Percentiles rank a stretch among this genome's conserved stretches.
phyloP scores from a whole-genome alignment of 1,140 invertebrate species.

The Pogonognathellus flavescens region DNA sequence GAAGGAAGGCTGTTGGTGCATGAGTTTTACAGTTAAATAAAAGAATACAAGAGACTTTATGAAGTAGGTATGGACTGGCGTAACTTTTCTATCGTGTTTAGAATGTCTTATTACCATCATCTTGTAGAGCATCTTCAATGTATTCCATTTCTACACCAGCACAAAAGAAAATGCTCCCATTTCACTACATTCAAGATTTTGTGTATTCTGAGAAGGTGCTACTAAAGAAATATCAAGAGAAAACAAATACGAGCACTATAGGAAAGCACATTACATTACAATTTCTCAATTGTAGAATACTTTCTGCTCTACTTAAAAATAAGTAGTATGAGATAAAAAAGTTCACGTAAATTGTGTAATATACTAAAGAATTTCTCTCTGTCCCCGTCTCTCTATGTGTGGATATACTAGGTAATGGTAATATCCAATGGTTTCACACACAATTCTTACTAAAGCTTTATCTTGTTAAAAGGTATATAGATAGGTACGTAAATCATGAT shows the following conservation, averaged over 20 bases:
- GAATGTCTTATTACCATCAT: slow-evolving; percentile 25
- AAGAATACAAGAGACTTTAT: not conserved
- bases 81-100: slow-evolving; percentile 18
- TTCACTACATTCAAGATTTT: slow-evolving; percentile 7
- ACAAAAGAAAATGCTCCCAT: not conserved
- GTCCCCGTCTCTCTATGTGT: too few relatives aligned
- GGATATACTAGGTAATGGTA: too few relatives aligned
- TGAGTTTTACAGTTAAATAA: too few relatives aligned
- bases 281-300: slow-evolving; percentile 3
- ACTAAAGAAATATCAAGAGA: slow-evolving; percentile 32
- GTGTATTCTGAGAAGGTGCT: slow-evolving; percentile 35
- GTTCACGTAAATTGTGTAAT: not conserved
- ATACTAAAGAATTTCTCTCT: too few relatives aligned
- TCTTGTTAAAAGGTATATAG: too few relatives aligned
- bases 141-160: slow-evolving; percentile 7
- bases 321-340: not conserved
- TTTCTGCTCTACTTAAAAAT: slow-evolving; percentile 33
- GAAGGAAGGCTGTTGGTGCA: not conserved
- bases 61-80: slow-evolving; percentile 3
- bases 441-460: too few relatives aligned
- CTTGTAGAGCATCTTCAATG: not conserved
- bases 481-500: too few relatives aligned
- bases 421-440: too few relatives aligned
- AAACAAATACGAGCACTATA: slow-evolving; percentile 28
- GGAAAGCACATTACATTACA: slow-evolving; percentile 9